Conservation (phyloP, 2,113 vertebrate species). For the Anser cygnoides region DNA sequence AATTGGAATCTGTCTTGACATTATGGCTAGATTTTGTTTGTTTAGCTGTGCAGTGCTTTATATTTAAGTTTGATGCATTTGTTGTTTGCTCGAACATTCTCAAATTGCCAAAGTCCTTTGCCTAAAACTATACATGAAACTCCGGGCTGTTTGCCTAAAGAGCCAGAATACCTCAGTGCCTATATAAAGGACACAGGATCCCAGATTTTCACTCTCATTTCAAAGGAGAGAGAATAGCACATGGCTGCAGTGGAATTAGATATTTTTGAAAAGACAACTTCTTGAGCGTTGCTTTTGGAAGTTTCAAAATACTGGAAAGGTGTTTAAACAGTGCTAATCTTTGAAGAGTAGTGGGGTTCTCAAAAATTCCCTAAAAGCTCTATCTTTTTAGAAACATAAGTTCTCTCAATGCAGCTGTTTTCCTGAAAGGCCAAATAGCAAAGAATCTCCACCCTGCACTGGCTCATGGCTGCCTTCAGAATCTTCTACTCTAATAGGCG, state of each 20-base stretch:
- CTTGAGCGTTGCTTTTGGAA: not conserved
- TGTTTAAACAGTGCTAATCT: not conserved
- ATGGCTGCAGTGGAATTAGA: not conserved
- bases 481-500: not conserved
- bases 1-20: slow-evolving; percentile 28
- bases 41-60: slow-evolving; percentile 68
- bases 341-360: not conserved
- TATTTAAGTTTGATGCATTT: not conserved
- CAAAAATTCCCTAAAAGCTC: not conserved
- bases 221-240: not conserved
- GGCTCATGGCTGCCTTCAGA: not conserved
- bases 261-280: not conserved
- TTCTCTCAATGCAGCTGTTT: not conserved
- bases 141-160: not conserved
- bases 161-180: not conserved
- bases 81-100: not conserved
- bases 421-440: not conserved
- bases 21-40: slow-evolving; percentile 70
- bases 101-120: not conserved
- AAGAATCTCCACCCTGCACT: not conserved
- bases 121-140: not conserved
- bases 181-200: not conserved
- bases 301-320: not conserved
- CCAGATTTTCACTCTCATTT: slow-evolving; percentile 1
- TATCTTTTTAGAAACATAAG: not conserved